Percentiles rank a stretch among this genome's conserved stretches.
These are phyloP conservation scores for Gasteruption jaculator DNA, from an alignment of 2,888 invertebrate species.

Conservation along the genomic window DNA sequence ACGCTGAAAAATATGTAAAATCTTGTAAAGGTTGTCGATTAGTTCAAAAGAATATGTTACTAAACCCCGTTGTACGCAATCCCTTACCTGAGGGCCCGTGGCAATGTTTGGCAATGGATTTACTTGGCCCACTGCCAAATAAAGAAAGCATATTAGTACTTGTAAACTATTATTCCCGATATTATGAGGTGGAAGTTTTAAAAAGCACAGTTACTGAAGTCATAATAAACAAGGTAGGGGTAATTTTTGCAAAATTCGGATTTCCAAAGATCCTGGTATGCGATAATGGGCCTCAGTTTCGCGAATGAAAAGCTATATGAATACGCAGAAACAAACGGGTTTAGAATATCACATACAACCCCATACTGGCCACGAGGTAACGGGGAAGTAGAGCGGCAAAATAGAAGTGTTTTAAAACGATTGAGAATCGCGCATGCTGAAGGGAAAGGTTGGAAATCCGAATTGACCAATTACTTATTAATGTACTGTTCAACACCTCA, in stretches of 20 bases:
- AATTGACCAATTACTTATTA: conserved; percentile 19
- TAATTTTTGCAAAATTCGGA: conserved; percentile 29
- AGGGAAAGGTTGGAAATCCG: conserved; percentile 17
- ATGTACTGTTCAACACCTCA: conserved; percentile 22
- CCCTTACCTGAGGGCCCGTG: conserved; percentile 19
- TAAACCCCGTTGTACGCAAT: conserved; percentile 21
- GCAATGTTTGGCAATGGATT: conserved; percentile 22
- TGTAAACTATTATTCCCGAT: conserved; percentile 26
- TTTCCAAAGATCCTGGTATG: conserved; percentile 20
- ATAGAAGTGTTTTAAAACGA: conserved; percentile 23
- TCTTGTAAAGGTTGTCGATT: conserved; percentile 23
- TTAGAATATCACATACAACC: conserved; percentile 14
- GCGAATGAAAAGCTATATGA: conserved; percentile 7
- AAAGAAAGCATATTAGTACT: conserved; percentile 19
- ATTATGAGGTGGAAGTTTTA: conserved; percentile 19
- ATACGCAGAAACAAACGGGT: conserved; percentile 7
- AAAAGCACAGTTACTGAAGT: conserved; percentile 17
- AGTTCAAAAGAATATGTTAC: conserved; percentile 16
- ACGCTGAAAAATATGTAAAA: conserved; percentile 23
- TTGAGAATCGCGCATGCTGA: conserved; percentile 21
- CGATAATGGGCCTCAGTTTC: conserved; percentile 28
- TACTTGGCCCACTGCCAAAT: conserved; percentile 22
- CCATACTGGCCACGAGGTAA: conserved; percentile 18
- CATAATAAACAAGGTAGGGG: conserved; percentile 21
- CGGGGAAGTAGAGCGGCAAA: conserved; percentile 24